phyloP scores from a whole-genome alignment of 2,888 invertebrate species.

The Leptinotarsa peninsularis region DNA sequence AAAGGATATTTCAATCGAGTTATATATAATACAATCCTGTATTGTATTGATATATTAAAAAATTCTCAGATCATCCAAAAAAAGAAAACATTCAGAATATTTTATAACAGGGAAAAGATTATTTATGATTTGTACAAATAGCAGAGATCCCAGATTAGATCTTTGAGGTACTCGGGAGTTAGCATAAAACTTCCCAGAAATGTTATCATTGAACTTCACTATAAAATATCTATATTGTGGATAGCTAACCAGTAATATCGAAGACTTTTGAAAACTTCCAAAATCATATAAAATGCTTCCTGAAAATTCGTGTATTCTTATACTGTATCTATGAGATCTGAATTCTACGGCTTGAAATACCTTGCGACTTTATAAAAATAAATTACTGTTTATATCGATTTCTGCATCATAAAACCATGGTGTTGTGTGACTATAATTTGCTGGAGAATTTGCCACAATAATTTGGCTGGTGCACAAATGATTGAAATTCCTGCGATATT shows the following conservation, averaged over 20 bases:
- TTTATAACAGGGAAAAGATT: not conserved
- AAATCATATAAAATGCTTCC: slow-evolving; percentile 3
- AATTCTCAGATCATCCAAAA: slow-evolving; percentile 9
- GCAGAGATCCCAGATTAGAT: slow-evolving; percentile 19
- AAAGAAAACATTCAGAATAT: slow-evolving; percentile 10
- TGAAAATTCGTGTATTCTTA: not conserved
- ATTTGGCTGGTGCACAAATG: slow-evolving; percentile 1
- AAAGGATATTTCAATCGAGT: not conserved
- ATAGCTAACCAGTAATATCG: not conserved
- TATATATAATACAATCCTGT: slow-evolving; percentile 4
- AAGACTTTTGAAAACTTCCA: not conserved
- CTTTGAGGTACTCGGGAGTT: slow-evolving; percentile 19
- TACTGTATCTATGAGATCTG: not conserved
- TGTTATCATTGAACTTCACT: slow-evolving; percentile 18
- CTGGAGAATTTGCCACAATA: slow-evolving; percentile 1
- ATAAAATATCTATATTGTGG: slow-evolving; percentile 19
- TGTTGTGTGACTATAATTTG: not conserved
- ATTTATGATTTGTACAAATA: slow-evolving; percentile 22
- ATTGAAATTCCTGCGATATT: slow-evolving; percentile 9
- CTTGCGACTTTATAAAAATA: slow-evolving; percentile 1
- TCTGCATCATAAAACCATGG: slow-evolving; percentile 12
- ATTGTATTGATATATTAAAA: slow-evolving; percentile 10
- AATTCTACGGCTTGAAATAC: slow-evolving; percentile 2
- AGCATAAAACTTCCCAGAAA: slow-evolving; percentile 14
- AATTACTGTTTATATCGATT: slow-evolving; percentile 5